phyloP scores from a whole-genome alignment of 1,140 invertebrate species.

The Pissodes strobi region DNA sequence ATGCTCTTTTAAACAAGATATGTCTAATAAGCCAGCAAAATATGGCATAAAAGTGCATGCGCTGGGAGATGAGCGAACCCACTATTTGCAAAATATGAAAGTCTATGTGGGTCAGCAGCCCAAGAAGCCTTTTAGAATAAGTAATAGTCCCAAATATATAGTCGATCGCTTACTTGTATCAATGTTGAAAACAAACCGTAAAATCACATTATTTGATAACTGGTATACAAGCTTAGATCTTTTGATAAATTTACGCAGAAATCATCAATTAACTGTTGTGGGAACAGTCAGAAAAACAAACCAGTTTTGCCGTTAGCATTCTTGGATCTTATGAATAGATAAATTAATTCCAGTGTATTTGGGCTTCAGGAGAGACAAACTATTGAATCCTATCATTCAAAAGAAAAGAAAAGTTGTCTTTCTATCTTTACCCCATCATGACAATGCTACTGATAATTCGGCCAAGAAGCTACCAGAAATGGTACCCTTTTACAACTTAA shows the following conservation, averaged over 20 bases:
- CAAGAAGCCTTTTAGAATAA: background rate
- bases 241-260: background rate
- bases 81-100: too few relatives aligned
- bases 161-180: too few relatives aligned
- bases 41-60: too few relatives aligned
- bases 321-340: background rate
- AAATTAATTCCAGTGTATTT: background rate
- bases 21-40: too few relatives aligned
- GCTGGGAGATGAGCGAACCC: too few relatives aligned
- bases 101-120: background rate
- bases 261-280: too few relatives aligned
- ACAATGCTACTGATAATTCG: background rate
- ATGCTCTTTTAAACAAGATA: too few relatives aligned
- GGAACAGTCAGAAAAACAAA: too few relatives aligned
- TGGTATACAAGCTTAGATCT: background rate
- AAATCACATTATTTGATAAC: background rate
- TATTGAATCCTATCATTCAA: background rate
- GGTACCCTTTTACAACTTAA: background rate
- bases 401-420: background rate
- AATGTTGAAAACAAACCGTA: background rate
- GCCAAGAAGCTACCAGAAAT: background rate
- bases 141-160: slow-evolving; percentile 1
- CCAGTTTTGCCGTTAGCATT: background rate
- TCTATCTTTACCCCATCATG: background rate
- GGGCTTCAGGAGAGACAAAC: background rate